Evolutionary conservation across 2,797 vertebrate species (phyloP).

Genomic region (Lindbergichthys nudifrons): DNA sequence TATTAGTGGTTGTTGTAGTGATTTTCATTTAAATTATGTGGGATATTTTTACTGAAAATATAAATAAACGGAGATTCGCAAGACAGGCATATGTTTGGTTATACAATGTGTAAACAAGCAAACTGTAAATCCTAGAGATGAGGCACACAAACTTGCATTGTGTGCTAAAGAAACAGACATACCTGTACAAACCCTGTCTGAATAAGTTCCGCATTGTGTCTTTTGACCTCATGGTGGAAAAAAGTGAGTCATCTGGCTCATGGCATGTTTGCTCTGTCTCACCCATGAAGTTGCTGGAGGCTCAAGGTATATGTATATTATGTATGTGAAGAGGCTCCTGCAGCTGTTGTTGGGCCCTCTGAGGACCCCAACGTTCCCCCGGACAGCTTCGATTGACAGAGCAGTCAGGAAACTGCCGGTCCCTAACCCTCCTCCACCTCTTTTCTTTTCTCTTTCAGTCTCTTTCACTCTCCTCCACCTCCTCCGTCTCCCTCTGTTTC

Average conservation of each 20-base stretch:
- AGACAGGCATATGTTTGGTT: neutral
- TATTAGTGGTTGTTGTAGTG: neutral
- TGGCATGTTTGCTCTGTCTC: conserved; percentile 44
- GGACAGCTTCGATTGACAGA: conserved; percentile 79
- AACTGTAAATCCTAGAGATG: neutral
- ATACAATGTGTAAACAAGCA: neutral
- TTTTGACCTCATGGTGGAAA: conserved; percentile 48
- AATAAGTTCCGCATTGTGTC: conserved; percentile 36
- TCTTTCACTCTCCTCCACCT: conserved; percentile 65
- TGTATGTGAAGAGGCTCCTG: conserved; percentile 52
- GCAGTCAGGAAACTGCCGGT: conserved; percentile 58
- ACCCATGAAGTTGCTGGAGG: conserved; percentile 45
- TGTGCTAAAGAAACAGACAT: neutral
- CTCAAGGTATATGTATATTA: conserved; percentile 10
- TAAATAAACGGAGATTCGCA: neutral
- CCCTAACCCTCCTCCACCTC: conserved; percentile 59
- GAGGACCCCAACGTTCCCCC: conserved; percentile 60
- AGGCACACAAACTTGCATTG: neutral
- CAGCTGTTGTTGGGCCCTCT: conserved; percentile 77
- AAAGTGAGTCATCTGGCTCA: conserved; percentile 52
- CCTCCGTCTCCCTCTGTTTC: conserved; percentile 77
- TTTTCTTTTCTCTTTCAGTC: conserved; percentile 46
- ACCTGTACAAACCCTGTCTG: neutral
- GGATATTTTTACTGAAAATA: neutral
- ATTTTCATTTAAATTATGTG: neutral